Evolutionary conservation across 2,113 vertebrate species (phyloP), one percentile per base, ranked within the genome.

Genomic region (Athene cunicularia): DNA sequence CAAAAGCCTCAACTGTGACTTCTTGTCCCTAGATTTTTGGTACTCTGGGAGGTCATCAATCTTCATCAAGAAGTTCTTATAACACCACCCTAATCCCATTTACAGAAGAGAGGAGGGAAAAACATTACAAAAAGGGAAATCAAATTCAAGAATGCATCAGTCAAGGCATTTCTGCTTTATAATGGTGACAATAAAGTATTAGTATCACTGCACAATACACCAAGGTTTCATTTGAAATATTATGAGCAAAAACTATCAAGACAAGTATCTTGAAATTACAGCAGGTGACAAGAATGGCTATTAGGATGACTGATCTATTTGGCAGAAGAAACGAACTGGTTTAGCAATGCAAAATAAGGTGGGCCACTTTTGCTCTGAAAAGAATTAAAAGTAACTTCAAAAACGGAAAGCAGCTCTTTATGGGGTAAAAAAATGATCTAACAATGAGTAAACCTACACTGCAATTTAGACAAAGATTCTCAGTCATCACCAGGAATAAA

Each of bases 101-200:
- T 80, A 43, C 24, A 93, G 64, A 74, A 27, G 6, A 1, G 2
- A 0, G 2, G 39, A 19, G 7, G 4, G 19, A 1, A 2, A 32
- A 2, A 3, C 32, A 63, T 19, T 5, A 53, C 14, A 60, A 49
- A 82, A 80, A 64, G 22, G n/a, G 12, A 92, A 85, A 70, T 26
- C 0, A 64, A 88, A 92, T 13, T 88, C 27, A 83, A 80, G 43
- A 41, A 35, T 49, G 28, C 16, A 60, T 45, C 8, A 35, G 68
- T 39, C 1, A 2, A 63, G n/a, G 43, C 21, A 41, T 28, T 94
- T 92, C 81, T 73, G 32, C 43, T 74, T 84, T 70, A n/a, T 35
- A 88, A 32, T 17, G 33, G 15, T 39, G 35, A 66, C 32, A 85
- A 45, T 17, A 67, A 45, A 81, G 53, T 13, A 58, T 49, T 66